Percentiles rank a stretch among this genome's conserved stretches.
Evolutionary conservation across 2,113 vertebrate genomes (phyloP).

Genomic region (Oncorhynchus tshawytscha): DNA sequence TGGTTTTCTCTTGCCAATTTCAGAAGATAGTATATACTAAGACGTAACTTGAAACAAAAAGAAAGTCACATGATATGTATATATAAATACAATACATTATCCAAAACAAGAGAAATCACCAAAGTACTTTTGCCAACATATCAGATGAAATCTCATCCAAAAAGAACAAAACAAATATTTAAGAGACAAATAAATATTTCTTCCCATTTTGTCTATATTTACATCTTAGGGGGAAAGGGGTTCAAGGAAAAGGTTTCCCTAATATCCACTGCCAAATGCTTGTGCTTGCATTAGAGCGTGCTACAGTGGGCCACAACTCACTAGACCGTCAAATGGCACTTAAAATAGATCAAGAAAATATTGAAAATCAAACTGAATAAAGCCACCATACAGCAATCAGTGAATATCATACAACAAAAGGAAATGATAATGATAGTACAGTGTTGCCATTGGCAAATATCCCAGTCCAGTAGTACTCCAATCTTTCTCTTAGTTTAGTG

Average conservation of each 20-base stretch:
- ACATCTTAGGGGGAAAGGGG: constrained; percentile 66
- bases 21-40: constrained; percentile 72
- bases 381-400: constrained; percentile 59
- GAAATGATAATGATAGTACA: constrained; percentile 55
- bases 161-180: constrained; percentile 64
- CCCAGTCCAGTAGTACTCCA: constrained; percentile 21
- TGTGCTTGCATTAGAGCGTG: constrained; percentile 80
- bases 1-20: constrained; percentile 70
- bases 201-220: constrained; percentile 69
- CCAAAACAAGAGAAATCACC: constrained; percentile 65
- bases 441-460: constrained; percentile 28
- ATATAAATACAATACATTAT: constrained; percentile 76
- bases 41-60: constrained; percentile 67
- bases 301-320: constrained; percentile 79
- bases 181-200: constrained; percentile 77
- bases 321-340: constrained; percentile 79
- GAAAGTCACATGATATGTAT: constrained; percentile 62
- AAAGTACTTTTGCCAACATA: constrained; percentile 71
- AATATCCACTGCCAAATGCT: constrained; percentile 72
- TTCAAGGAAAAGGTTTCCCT: constrained; percentile 44
- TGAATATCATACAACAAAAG: constrained; percentile 58
- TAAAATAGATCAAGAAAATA: constrained; percentile 62
- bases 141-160: constrained; percentile 62
- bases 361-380: constrained; percentile 55
- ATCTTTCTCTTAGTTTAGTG: constrained; percentile 23